Evolutionary conservation across 2,888 invertebrate species (phyloP).

Genomic region (Microplitis manilae): DNA sequence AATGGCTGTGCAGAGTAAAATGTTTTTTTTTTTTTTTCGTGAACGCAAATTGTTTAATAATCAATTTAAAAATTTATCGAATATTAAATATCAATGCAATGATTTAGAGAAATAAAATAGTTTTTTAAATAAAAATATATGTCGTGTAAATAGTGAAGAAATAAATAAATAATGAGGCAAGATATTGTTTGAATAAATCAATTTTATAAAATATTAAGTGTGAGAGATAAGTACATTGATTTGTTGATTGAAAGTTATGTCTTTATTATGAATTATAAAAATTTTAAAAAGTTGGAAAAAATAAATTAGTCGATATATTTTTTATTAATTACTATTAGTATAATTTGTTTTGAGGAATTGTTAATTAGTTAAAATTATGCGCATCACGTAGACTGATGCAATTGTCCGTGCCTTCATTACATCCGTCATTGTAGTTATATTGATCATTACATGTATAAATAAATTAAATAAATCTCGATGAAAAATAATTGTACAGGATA

Average conservation of each 20-base stretch:
- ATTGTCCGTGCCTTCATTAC: conserved; percentile 48
- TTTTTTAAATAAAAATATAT: not conserved
- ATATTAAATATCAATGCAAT: conserved; percentile 20
- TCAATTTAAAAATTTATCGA: conserved; percentile 9
- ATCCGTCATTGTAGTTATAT: conserved; percentile 26
- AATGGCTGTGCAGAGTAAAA: conserved; percentile 31
- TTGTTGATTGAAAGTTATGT: not conserved
- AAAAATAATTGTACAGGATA: not conserved
- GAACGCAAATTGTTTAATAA: not conserved
- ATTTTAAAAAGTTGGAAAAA: not conserved
- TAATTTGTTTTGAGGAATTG: not conserved
- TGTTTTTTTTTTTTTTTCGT: not conserved
- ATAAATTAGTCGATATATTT: conserved; percentile 24
- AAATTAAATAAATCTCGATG: not conserved
- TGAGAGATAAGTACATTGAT: not conserved
- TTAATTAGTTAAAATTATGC: conserved; percentile 6
- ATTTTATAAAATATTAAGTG: not conserved
- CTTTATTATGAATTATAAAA: not conserved
- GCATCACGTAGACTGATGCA: conserved; percentile 13
- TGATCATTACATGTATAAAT: conserved; percentile 2
- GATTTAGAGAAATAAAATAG: not conserved
- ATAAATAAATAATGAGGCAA: too few species aligned
- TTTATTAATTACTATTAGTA: conserved; percentile 23
- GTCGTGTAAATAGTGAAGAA: too few species aligned
- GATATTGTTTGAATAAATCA: not conserved